Percentiles rank a stretch among this genome's conserved stretches.
Evolutionary conservation across 2,113 vertebrate species (phyloP).

Genomic region (Neodon shergylaensis): DNA sequence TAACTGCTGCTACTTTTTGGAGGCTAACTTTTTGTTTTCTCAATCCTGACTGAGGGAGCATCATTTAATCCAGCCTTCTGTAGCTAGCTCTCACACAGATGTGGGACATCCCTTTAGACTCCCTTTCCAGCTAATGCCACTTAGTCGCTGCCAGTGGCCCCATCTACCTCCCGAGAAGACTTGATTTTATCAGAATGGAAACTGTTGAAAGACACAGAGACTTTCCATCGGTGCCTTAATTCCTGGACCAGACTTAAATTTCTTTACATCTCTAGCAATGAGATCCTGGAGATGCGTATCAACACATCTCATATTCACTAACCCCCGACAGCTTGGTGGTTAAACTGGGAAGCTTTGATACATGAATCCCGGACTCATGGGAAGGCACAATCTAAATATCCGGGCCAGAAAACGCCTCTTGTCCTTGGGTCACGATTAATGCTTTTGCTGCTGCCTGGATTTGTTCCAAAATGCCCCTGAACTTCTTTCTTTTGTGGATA

Average conservation of each 20-base stretch:
- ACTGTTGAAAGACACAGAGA: constrained; percentile 57
- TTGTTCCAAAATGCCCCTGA: constrained; percentile 28
- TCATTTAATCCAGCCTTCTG: neutral
- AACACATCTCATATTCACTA: constrained; percentile 2
- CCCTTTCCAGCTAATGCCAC: neutral
- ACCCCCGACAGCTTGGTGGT: neutral
- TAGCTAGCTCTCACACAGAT: neutral
- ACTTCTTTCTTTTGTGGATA: constrained; percentile 10
- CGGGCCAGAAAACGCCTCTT: constrained; percentile 24
- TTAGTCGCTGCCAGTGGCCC: neutral
- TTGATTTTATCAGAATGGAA: constrained; percentile 56
- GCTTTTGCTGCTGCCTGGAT: neutral
- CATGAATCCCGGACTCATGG: neutral
- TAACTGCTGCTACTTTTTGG: neutral
- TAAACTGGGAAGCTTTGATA: constrained; percentile 38
- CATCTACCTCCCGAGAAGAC: neutral
- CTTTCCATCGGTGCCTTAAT: constrained; percentile 13
- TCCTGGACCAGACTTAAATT: constrained; percentile 55
- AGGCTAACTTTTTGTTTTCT: neutral
- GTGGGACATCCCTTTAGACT: neutral
- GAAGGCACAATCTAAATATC: constrained; percentile 2
- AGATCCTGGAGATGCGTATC: neutral
- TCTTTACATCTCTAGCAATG: constrained; percentile 35
- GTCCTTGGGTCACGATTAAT: constrained; percentile 36
- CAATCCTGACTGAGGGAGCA: neutral